Evolutionary conservation across 1,140 invertebrate genomes (phyloP), one percentile per base, ranked within the genome.

Genomic region (Polypedilum pembai): DNA sequence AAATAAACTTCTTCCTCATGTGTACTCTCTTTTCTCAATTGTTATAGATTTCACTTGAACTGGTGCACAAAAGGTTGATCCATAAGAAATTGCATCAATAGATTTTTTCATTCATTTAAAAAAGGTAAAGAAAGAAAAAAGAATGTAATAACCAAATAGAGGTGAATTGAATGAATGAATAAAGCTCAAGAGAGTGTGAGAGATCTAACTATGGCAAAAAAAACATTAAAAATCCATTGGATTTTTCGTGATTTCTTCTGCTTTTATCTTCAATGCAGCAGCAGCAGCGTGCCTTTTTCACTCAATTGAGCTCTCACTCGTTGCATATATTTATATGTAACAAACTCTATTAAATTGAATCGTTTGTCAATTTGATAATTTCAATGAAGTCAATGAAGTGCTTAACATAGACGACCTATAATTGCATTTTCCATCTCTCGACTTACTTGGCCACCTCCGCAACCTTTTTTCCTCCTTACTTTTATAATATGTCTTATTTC

Each of bases 331-430:
- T 15, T 45, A 56, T 56, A 56, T 56, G 10, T 15, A 15, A 12
- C 1, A 56, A 56, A 56, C 8, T 56, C 45, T n/a, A 56, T 56
- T 56, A 56, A 56, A 56, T 56, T n/a, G 45, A 56, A 56, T 56
- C 45, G 45, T 56, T 56, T 56, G 45, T 56, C 45, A 56, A 56
- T 56, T 56, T 56, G 45, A 56, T 56, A 56, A 56, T 56, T 56
- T 15, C 45, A 56, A 56, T 56, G 45, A 56, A 56, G 24, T 33
- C 24, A 33, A 56, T 56, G 45, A 56, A 56, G 45, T 56, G 45
- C 45, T 56, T 56, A 56, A 56, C 45, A 56, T 56, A n/a, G 12
- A 12, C 45, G 45, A 56, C 45, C 45, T 56, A 56, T 56, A 56
- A 56, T 56, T 56, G 45, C n/a, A 56, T 33, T 33, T n/a, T 33